Evolutionary conservation across 2,888 invertebrate genomes (phyloP).

Genomic region (Spodoptera picta): DNA sequence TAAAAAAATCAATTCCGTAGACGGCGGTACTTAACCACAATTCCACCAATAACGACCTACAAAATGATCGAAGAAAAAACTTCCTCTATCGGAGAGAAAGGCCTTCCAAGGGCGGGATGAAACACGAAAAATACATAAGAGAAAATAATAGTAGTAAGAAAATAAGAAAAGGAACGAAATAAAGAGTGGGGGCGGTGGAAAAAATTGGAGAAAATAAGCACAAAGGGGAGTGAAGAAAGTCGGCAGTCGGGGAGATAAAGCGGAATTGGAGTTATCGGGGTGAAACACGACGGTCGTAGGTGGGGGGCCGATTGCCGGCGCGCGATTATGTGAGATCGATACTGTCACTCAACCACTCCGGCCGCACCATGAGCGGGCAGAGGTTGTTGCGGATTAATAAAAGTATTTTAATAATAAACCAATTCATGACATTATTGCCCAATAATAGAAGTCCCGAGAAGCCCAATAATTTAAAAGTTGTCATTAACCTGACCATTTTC

Average conservation of each 20-base stretch:
- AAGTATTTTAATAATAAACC: background rate
- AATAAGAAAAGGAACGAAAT: constrained; percentile 82
- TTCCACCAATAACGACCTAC: constrained; percentile 84
- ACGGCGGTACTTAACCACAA: constrained; percentile 81
- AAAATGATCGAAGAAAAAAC: constrained; percentile 83
- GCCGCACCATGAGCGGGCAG: constrained; percentile 46
- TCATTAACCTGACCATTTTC: no score
- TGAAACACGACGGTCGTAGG: constrained; percentile 79
- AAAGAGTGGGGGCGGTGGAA: constrained; percentile 81
- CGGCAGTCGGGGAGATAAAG: constrained; percentile 85
- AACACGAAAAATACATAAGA: constrained; percentile 87
- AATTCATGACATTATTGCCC: no score
- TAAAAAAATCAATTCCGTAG: constrained; percentile 79
- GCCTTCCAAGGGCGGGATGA: constrained; percentile 73
- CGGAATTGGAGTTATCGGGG: constrained; percentile 88
- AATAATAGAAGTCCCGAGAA: no score
- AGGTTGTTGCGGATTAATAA: constrained; percentile 22
- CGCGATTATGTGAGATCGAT: constrained; percentile 86
- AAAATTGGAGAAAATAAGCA: constrained; percentile 87
- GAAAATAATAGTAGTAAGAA: constrained; percentile 86
- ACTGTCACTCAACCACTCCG: constrained; percentile 80
- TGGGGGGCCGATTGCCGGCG: constrained; percentile 77
- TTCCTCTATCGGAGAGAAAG: constrained; percentile 61
- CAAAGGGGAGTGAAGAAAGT: constrained; percentile 86
- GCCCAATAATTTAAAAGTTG: no score